A percentile compares a stretch with the other conserved stretches of the same genome.
These are phyloP conservation scores for Ptychochromis oligacanthus DNA, from an alignment of 2,113 vertebrate species.

Conservation along the genomic window DNA sequence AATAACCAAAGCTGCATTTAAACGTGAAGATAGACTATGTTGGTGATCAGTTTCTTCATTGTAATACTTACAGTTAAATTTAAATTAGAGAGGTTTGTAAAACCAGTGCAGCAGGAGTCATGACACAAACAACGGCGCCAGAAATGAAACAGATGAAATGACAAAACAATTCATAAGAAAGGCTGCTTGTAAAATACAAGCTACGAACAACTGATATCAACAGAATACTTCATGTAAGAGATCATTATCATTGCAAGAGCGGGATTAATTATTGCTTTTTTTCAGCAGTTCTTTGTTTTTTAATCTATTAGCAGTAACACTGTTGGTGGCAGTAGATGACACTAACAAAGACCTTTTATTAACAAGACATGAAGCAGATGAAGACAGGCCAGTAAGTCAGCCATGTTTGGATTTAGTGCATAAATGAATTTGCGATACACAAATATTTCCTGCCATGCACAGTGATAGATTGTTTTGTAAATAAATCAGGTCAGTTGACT, in stretches of 20 bases:
- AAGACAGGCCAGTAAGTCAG: neutral
- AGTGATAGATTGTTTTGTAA: neutral
- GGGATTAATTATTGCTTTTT: conserved; percentile 2
- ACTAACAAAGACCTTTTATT: neutral
- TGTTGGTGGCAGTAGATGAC: neutral
- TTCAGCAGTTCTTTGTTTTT: neutral
- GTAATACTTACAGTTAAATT: neutral
- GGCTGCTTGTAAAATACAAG: neutral
- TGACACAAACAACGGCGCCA: neutral
- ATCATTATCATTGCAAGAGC: neutral
- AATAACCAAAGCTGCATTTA: neutral
- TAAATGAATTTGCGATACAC: neutral
- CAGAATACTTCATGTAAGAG: neutral
- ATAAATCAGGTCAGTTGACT: neutral
- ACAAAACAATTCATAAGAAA: neutral
- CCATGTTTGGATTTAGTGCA: neutral
- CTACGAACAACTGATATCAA: neutral
- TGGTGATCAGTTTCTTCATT: neutral
- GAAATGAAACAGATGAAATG: neutral
- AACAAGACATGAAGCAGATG: neutral
- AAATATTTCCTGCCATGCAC: neutral
- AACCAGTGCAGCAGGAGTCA: neutral
- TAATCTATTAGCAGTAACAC: neutral
- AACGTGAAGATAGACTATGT: neutral
- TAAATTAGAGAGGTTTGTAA: neutral